Base-by-base conservation (phyloP, 1,140 invertebrate genomes). In the Lethocerus indicus region DNA sequence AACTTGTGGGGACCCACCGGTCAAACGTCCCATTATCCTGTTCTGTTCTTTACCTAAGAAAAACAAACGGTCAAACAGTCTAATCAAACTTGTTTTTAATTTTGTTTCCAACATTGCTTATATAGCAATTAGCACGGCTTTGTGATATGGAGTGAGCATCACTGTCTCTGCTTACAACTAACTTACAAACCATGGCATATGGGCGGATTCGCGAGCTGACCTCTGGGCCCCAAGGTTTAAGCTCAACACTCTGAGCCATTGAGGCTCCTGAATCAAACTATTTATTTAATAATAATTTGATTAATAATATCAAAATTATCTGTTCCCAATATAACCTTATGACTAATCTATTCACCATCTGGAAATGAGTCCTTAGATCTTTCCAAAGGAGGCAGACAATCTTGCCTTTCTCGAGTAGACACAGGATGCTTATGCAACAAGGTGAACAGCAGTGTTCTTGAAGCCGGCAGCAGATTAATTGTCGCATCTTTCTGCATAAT, bases 401-500 rank as follows among this genome's bases (percentile, higher is more conserved):
- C 76, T 51, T 76, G 71, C n/a, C 71, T 63, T 64, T 87, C 83
- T 56, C 80, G 81, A 50, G 68, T 73, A 6, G 77, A 81, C 1
- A 86, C 66, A 0, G 83, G 82, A 62, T 74, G 82, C 27, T 74
- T 71, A 53, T 79, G 74, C 27, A 83, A 60, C 21, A 80, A 63
- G 54, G 58, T 68, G 21, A 65, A 64, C 43, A 78, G 70, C 50
- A 71, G 71, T 41, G 79, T 75, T 44, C 74, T 67, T 23, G 81
- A 80, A 35, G 71, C 65, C 1, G 73, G 70, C 47, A 75, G 72
- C 36, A 86, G 59, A 45, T 77, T 72, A 35, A 85, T 71, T 28
- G 71, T 64, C n/a, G 81, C 78, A 66, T 82, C 76, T 57, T 71
- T 72, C 59, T 80, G 75, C 4, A 81, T 74, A 46, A 80, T 77